Base-by-base conservation (phyloP, 2,888 invertebrate species). In the Caenorhabditis imperialis region DNA sequence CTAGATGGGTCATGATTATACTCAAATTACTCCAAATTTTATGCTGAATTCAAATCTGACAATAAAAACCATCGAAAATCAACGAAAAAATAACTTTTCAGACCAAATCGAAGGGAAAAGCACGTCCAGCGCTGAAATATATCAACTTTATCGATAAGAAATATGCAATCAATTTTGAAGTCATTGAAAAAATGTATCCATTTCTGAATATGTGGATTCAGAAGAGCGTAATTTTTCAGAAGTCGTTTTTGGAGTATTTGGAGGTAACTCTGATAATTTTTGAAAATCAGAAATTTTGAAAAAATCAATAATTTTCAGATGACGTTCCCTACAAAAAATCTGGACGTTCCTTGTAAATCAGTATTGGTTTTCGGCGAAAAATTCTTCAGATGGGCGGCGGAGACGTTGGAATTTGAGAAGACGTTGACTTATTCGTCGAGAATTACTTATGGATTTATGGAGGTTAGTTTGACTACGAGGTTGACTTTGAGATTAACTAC, bases 321-420 rank as follows among this genome's bases (percentile, higher is more conserved):
- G 10, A 30, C 30, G 30, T 30, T 30, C 30, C 30, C 30, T 6
- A 10, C 6, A 30, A 30, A 30, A 10, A 6, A 6, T 10, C 6
- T 10, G 7, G 10, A 30, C 10, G 10, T 30, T 30, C 38, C 51
- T 7, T 7, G 12, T 8, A 51, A 38, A 16, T 10, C 37, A 3
- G 38, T 25, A 14, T n/a, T 51, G 38, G 12, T 38, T 5, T 51
- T 38, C 25, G 38, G 37, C 6, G 51, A 51, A n/a, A 37, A 25
- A n/a, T 38, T 51, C 38, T 51, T 51, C 25, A 1, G 23, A 2
- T 51, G 51, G 51, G 51, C 51, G n/a, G 51, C 51, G 12, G 25
- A 23, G 10, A 38, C 25, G 3, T 7, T 51, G 25, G 51, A 51
- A 22, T 51, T 51, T n/a, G 51, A 51, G 38, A 51, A 51, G 16